Evolutionary conservation across 2,797 vertebrate genomes (phyloP).

Genomic region (Enteromius fasciolatus): DNA sequence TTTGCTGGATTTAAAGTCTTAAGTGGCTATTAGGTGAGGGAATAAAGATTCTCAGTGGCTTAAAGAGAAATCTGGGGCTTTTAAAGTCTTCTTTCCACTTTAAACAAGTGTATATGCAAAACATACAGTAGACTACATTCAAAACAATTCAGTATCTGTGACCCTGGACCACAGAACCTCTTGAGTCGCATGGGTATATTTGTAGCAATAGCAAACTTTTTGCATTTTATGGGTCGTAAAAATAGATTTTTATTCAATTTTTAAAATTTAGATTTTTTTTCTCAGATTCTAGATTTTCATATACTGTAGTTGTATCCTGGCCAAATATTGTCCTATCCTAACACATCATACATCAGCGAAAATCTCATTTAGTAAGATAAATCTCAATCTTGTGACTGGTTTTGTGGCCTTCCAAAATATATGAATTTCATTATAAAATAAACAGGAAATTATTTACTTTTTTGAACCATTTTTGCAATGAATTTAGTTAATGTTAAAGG

Average conservation of each 20-base stretch:
- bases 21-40: slow-evolving; percentile 25
- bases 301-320: not conserved
- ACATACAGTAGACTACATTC: too few relatives aligned
- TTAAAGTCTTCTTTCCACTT: slow-evolving; percentile 20
- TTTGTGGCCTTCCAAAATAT: not conserved
- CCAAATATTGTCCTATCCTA: not conserved
- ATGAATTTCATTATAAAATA: not conserved
- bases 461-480: not conserved
- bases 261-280: too few relatives aligned
- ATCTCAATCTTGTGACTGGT: too few relatives aligned
- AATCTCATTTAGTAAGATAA: too few relatives aligned
- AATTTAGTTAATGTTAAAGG: not conserved
- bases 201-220: not conserved
- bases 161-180: not conserved
- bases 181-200: not conserved
- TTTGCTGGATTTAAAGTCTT: slow-evolving; percentile 10
- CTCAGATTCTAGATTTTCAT: not conserved
- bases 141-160: not conserved
- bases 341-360: not conserved
- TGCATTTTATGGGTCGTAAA: not conserved
- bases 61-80: slow-evolving; percentile 30
- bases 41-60: slow-evolving; percentile 33
- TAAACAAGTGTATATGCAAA: not conserved
- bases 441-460: not conserved
- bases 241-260: too few relatives aligned